phyloP scores from a whole-genome alignment of 2,888 invertebrate species.

The Byasa hedistus region DNA sequence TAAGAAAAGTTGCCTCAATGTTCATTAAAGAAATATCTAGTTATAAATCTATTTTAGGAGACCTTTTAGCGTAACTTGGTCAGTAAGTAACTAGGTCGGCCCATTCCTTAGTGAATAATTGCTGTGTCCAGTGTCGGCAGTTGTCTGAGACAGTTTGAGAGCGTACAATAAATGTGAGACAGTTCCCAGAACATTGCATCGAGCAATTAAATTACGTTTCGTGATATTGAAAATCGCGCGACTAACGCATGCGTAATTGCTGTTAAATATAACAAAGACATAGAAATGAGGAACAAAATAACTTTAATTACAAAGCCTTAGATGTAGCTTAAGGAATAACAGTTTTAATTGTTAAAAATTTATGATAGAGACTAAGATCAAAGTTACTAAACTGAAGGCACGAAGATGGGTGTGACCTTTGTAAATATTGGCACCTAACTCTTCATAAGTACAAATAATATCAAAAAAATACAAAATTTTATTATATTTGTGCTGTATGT shows the following conservation, averaged over 20 bases:
- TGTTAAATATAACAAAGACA: not conserved
- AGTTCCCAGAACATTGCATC: conserved; percentile 4
- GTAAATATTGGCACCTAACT: too few relatives aligned
- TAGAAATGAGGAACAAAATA: not conserved
- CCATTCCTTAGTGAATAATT: conserved; percentile 11
- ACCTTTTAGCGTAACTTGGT: not conserved
- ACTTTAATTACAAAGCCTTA: too few relatives aligned
- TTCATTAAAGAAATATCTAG: not conserved
- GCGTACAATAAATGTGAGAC: conserved; percentile 14
- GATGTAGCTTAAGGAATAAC: too few relatives aligned
- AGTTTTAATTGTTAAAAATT: too few relatives aligned
- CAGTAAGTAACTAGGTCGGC: not conserved
- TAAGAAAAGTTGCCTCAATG: not conserved
- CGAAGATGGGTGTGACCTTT: too few relatives aligned
- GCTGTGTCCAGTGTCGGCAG: conserved; percentile 5
- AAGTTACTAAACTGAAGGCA: too few relatives aligned
- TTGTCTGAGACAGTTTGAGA: conserved; percentile 17
- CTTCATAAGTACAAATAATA: too few relatives aligned
- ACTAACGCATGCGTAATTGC: not conserved
- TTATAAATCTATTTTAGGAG: not conserved
- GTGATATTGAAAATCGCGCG: not conserved
- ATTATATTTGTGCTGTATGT: too few relatives aligned
- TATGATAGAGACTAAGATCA: too few relatives aligned
- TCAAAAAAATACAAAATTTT: too few relatives aligned
- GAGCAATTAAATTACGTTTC: conserved; percentile 15